Conservation (phyloP, 2,888 invertebrate species). For the Amiota minor region DNA sequence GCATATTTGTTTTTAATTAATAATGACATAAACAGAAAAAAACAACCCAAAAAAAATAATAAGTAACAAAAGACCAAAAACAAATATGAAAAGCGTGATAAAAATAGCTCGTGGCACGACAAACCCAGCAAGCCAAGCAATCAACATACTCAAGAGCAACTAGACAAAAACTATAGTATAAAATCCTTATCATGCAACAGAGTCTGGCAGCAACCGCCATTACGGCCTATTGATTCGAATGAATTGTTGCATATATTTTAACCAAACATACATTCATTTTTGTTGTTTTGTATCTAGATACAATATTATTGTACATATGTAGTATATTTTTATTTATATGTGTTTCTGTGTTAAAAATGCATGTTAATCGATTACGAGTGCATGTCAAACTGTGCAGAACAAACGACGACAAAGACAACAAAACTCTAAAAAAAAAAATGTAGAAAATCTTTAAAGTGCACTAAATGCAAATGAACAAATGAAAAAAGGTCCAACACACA, state of each 20-base stretch:
- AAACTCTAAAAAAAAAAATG: neutral
- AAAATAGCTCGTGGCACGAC: conserved; percentile 43
- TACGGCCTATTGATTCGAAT: conserved; percentile 21
- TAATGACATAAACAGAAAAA: conserved; percentile 1
- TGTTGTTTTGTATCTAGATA: neutral
- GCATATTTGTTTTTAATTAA: conserved; percentile 27
- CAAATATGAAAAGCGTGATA: conserved; percentile 42
- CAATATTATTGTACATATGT: neutral
- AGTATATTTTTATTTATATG: neutral
- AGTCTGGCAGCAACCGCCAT: conserved; percentile 9
- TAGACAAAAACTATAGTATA: no score
- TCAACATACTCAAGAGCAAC: conserved; percentile 30
- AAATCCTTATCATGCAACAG: conserved; percentile 26
- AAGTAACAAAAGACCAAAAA: conserved; percentile 25
- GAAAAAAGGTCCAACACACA: neutral
- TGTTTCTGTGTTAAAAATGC: conserved; percentile 7
- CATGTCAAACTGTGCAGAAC: conserved; percentile 66
- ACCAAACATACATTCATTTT: neutral
- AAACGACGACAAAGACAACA: conserved; percentile 50
- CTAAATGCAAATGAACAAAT: neutral
- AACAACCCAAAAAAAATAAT: no score
- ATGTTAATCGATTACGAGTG: conserved; percentile 62
- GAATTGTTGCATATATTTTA: conserved; percentile 19
- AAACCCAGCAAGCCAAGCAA: conserved; percentile 47
- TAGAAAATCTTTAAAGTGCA: conserved; percentile 8